Percentiles rank a stretch among this genome's conserved stretches.
Conservation (phyloP, 1,140 invertebrate genomes). For the Macrostomum lignano region DNA sequence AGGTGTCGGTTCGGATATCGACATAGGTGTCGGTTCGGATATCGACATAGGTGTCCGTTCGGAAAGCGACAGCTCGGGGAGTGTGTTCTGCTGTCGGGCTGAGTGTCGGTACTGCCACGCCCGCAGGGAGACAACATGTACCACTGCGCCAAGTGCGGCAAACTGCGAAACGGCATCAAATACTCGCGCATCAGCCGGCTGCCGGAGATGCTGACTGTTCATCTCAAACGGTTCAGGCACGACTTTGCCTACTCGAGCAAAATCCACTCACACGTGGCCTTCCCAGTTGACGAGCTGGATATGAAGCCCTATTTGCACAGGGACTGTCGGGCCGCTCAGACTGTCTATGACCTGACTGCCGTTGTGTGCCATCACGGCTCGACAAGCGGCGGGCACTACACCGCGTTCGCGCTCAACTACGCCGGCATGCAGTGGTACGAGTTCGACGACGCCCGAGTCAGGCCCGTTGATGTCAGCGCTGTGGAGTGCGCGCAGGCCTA, state of each 20-base stretch:
- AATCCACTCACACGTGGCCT: constrained; percentile 62
- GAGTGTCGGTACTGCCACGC: too few species aligned
- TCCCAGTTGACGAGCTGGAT: constrained; percentile 63
- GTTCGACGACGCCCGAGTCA: constrained; percentile 72
- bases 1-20: too few species aligned
- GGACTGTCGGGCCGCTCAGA: constrained; percentile 32
- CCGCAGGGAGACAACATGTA: constrained; percentile 98
- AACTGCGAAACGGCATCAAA: constrained; percentile 79
- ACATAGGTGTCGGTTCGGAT: too few species aligned
- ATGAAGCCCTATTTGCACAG: constrained; percentile 65
- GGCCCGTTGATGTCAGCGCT: constrained; percentile 44
- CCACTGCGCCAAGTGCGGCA: constrained; percentile 71
- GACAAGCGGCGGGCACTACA: constrained; percentile 72
- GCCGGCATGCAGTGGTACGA: constrained; percentile 60
- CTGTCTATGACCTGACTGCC: constrained; percentile 60
- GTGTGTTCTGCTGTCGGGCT: too few species aligned
- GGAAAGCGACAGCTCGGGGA: constrained; percentile 78
- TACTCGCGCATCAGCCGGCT: constrained; percentile 61
- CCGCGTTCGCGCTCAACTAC: constrained; percentile 55
- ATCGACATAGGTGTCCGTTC: too few species aligned
- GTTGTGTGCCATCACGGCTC: constrained; percentile 88
- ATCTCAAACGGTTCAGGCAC: constrained; percentile 79
- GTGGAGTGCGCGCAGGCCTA: constrained; percentile 73
- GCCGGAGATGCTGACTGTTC: constrained; percentile 63
- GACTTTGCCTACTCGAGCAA: constrained; percentile 67